A percentile compares a stretch with the other conserved stretches of the same genome.
phyloP scores from a whole-genome alignment of 2,888 invertebrate species.

The Ditylenchus weischeri region DNA sequence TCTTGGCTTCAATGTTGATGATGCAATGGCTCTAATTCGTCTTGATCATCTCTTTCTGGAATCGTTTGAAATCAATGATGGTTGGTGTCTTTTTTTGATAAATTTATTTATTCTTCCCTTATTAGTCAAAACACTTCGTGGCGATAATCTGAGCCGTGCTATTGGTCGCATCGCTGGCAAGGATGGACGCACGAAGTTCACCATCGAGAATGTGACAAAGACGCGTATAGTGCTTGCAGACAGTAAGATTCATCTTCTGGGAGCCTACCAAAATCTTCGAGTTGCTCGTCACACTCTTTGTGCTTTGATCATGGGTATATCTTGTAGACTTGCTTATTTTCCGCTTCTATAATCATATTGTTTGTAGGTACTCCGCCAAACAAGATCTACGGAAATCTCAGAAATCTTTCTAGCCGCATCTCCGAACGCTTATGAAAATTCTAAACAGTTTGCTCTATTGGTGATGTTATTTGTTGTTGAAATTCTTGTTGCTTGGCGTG shows the following conservation, averaged over 20 bases:
- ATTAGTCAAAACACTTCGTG: constrained; percentile 67
- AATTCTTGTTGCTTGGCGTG: too few species aligned
- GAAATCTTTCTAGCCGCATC: constrained; percentile 78
- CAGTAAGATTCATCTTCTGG: constrained; percentile 90
- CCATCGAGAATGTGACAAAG: constrained; percentile 97
- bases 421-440: constrained; percentile 73
- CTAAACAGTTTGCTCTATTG: background rate
- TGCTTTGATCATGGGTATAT: constrained; percentile 80
- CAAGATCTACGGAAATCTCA: constrained; percentile 91
- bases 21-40: constrained; percentile 86
- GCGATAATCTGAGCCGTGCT: constrained; percentile 90
- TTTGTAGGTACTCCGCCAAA: constrained; percentile 79
- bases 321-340: constrained; percentile 11
- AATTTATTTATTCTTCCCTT: background rate
- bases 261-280: constrained; percentile 93
- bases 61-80: constrained; percentile 90
- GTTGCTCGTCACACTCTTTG: constrained; percentile 89
- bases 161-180: constrained; percentile 97
- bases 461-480: constrained; percentile 18
- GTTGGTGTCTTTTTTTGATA: constrained; percentile 40
- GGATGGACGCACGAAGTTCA: constrained; percentile 82
- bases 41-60: constrained; percentile 95
- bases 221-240: constrained; percentile 95
- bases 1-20: constrained; percentile 83
- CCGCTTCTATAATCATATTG: background rate